phyloP scores from a whole-genome alignment of 2,113 vertebrate genomes.

The Hippocampus abdominalis region DNA sequence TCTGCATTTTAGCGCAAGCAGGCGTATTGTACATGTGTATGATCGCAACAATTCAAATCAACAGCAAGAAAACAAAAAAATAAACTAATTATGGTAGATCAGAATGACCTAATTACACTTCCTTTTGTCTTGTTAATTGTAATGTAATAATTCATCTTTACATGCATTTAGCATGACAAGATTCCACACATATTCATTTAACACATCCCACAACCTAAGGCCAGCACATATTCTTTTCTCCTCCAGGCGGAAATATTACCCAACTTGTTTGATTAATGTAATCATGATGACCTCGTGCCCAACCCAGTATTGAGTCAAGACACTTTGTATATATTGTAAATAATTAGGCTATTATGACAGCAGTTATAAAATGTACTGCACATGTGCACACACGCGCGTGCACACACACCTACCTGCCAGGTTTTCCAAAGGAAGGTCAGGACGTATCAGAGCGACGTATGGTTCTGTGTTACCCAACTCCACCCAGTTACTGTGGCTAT shows the following conservation, averaged over 20 bases:
- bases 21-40: too few species aligned
- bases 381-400: background rate
- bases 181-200: background rate
- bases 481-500: slow-evolving; percentile 77
- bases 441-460: slow-evolving; percentile 61
- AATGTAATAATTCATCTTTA: too few species aligned
- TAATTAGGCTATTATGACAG: background rate
- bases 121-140: too few species aligned
- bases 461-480: slow-evolving; percentile 63
- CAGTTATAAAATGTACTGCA: background rate
- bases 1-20: too few species aligned
- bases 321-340: background rate
- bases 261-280: background rate
- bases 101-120: too few species aligned
- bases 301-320: too few species aligned
- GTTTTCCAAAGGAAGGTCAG: slow-evolving; percentile 61
- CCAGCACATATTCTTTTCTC: background rate
- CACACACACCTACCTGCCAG: slow-evolving; percentile 59
- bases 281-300: background rate
- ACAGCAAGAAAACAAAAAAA: too few species aligned
- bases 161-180: too few species aligned
- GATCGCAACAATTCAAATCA: too few species aligned
- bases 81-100: too few species aligned
- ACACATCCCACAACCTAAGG: background rate
- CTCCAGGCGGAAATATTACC: background rate